Evolutionary conservation across 2,888 invertebrate genomes (phyloP), one percentile per base, ranked within the genome.

Genomic region (Zygaena filipendulae): DNA sequence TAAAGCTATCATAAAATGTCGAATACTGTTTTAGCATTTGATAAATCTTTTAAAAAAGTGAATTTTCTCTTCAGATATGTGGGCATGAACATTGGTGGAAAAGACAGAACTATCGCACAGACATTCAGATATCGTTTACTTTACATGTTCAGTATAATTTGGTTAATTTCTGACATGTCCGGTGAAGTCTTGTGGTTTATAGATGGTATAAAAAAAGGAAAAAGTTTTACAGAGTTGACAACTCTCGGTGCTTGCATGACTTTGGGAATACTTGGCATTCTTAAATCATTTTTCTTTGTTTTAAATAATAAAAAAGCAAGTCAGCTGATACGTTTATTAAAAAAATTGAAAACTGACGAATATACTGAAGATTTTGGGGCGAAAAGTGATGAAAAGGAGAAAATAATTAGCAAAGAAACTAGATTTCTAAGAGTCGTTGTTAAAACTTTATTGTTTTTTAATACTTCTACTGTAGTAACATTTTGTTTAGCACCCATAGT

Each of bases 401-500:
- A 37, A 8, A 43, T 49, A 11, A 40, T 42, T 3, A 23, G 25
- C 9, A 22, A 42, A 10, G 54, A 58, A 36, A 25, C 28, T 4
- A 33, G 14, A 14, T 38, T 39, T 11, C 19, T 42, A 6, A 27
- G 35, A 11, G 9, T 22, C 2, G 33, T 43, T 6, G 30, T 27
- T 9, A 41, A 35, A 13, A 22, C 39, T 4, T 18, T 39, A 2
- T 33, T 37, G 27, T 11, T 39, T 6, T 29, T 36, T 4, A 58
- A 47, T 31, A 39, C 40, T 30, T 42, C 42, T 9, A 52, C 58
- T 47, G 38, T 57, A 7, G 30, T 52, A 1, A 45, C 51, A 0
- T 59, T 57, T 27, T 43, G 45, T 24, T 30, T 53, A 25, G 47
- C 36, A 4, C 59, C 61, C 1, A 25, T 55, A 7, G 21, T 59